Evolutionary conservation across 2,113 vertebrate species (phyloP).

Genomic region (Strix uralensis): DNA sequence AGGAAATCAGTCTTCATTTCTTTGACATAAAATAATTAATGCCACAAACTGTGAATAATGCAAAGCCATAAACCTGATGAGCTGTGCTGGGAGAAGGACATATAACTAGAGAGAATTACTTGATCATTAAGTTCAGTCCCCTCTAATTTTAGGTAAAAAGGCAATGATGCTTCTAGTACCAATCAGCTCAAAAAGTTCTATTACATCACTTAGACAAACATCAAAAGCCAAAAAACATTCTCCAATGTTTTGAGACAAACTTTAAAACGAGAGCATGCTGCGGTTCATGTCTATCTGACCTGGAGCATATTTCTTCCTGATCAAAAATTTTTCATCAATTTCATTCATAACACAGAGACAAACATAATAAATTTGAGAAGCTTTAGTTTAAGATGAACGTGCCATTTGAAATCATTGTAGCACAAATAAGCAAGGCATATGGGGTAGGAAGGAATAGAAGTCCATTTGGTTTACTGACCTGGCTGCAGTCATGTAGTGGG

Average conservation of each 20-base stretch:
- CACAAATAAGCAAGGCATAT: background rate
- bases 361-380: background rate
- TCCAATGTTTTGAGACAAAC: background rate
- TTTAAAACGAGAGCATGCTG: background rate
- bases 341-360: background rate
- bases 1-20: constrained; percentile 21
- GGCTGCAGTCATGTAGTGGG: too few relatives aligned
- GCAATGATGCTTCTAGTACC: background rate
- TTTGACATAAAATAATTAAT: constrained; percentile 16
- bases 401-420: background rate
- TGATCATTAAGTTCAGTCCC: background rate
- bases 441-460: background rate
- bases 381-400: background rate
- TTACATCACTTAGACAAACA: background rate
- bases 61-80: constrained; percentile 16
- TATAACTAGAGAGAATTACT: background rate
- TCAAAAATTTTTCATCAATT: background rate
- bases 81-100: background rate
- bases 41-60: background rate
- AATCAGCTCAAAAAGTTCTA: background rate
- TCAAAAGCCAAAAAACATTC: background rate
- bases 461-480: background rate
- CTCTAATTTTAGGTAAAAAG: background rate
- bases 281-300: background rate
- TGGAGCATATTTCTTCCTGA: background rate